Percentiles rank a stretch among this genome's conserved stretches.
Conservation (phyloP, 2,113 vertebrate genomes). For the Trochalopteron elliotii region DNA sequence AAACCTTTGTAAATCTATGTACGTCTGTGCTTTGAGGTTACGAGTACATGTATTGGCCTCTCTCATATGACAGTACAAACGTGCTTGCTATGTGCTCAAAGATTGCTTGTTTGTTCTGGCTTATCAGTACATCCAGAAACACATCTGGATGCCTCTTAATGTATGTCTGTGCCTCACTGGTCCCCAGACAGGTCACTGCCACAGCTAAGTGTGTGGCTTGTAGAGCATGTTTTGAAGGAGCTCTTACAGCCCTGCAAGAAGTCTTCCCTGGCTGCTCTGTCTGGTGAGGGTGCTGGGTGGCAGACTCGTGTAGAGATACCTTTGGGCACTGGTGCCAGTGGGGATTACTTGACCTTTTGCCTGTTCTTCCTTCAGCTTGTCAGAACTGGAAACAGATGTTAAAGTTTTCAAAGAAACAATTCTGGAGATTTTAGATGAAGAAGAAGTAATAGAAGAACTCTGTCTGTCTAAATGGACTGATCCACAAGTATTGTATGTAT, state of each 20-base stretch:
- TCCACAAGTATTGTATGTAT: conserved; percentile 88
- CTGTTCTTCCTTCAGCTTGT: conserved; percentile 80
- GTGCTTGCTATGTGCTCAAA: rapidly evolving
- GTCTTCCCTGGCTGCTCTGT: rapidly evolving
- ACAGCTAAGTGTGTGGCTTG: background rate
- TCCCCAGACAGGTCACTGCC: background rate
- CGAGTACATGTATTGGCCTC: too few species aligned
- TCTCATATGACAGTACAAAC: background rate
- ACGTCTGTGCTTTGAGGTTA: background rate
- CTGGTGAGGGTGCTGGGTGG: background rate
- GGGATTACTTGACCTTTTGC: background rate
- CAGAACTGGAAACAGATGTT: conserved; percentile 95
- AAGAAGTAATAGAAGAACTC: conserved; percentile 92
- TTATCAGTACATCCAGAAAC: background rate
- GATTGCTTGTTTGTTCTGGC: background rate
- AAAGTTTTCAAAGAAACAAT: conserved; percentile 94
- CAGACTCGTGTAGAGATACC: background rate
- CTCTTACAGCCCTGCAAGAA: background rate
- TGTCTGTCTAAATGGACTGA: conserved; percentile 94
- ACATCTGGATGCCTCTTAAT: background rate
- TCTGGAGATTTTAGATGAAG: conserved; percentile 94
- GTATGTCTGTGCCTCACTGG: background rate
- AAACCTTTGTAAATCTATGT: background rate
- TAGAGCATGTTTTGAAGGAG: background rate
- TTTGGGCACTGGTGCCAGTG: background rate